A percentile compares a stretch with the other conserved stretches of the same genome.
Evolutionary conservation across 2,888 invertebrate genomes (phyloP).

Genomic region (Drosophila barbarae): DNA sequence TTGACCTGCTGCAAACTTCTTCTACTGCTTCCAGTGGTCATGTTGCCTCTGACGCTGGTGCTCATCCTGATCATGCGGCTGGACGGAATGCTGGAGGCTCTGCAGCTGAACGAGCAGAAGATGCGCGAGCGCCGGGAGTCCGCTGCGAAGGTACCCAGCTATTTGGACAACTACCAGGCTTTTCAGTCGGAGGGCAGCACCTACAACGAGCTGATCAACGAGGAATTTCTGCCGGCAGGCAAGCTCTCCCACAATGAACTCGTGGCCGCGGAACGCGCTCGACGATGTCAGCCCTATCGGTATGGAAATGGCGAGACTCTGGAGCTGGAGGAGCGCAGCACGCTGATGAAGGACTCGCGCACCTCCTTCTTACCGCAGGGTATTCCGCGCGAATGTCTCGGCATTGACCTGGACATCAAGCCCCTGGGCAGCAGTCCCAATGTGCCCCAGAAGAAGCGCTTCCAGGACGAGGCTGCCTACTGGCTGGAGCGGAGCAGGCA

Average conservation of each 20-base stretch:
- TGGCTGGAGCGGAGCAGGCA: constrained; percentile 38
- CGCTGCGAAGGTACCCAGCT: constrained; percentile 29
- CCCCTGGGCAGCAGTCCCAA: constrained; percentile 23
- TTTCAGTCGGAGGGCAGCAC: constrained; percentile 48
- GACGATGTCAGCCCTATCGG: constrained; percentile 74
- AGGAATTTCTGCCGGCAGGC: constrained; percentile 53
- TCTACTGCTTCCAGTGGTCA: constrained; percentile 78
- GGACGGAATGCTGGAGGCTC: constrained; percentile 76
- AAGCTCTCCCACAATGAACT: constrained; percentile 35
- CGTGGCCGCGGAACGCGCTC: constrained; percentile 58
- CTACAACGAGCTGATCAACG: constrained; percentile 58
- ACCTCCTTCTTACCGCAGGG: constrained; percentile 83
- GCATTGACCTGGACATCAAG: constrained; percentile 17
- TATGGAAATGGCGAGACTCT: constrained; percentile 71
- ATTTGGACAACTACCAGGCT: constrained; percentile 61
- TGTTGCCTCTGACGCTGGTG: constrained; percentile 78
- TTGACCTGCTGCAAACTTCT: constrained; percentile 78
- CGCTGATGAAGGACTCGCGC: constrained; percentile 83
- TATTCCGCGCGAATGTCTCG: constrained; percentile 79
- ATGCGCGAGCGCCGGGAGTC: constrained; percentile 30
- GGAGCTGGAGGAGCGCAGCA: constrained; percentile 82
- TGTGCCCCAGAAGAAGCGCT: constrained; percentile 31
- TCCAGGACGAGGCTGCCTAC: constrained; percentile 37
- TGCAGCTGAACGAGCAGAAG: constrained; percentile 66
- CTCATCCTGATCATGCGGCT: constrained; percentile 76